Conservation (phyloP, 2,113 vertebrate genomes). For the Ranitomeya imitator region DNA sequence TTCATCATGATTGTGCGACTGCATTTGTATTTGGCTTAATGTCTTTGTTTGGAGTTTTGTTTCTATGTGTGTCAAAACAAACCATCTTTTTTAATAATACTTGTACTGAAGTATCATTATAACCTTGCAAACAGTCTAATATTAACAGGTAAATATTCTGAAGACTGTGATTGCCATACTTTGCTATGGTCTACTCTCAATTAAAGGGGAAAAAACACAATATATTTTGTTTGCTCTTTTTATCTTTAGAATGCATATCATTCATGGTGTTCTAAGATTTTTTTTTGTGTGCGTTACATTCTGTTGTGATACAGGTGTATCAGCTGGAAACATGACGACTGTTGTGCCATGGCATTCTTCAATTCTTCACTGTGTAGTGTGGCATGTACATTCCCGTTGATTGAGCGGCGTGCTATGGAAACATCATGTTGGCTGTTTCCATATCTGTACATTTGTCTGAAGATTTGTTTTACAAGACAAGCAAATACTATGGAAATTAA, state of each 20-base stretch:
- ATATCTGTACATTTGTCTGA: too few relatives aligned
- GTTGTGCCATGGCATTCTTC: too few relatives aligned
- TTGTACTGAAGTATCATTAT: background rate
- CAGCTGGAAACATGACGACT: too few relatives aligned
- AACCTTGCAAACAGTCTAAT: background rate
- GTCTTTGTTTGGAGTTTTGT: constrained; percentile 7
- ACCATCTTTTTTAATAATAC: constrained; percentile 18
- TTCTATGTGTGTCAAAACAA: constrained; percentile 17
- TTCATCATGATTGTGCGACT: background rate
- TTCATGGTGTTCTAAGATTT: background rate
- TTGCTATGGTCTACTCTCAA: background rate
- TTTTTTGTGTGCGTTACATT: background rate
- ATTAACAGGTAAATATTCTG: background rate
- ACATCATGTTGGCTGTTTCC: too few relatives aligned
- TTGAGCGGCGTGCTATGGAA: too few relatives aligned
- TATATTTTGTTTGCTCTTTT: background rate
- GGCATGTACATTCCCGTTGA: too few relatives aligned
- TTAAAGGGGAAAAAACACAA: background rate
- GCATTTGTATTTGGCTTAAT: constrained; percentile 40
- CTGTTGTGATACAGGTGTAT: background rate
- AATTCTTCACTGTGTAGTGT: too few relatives aligned
- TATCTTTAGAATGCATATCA: background rate
- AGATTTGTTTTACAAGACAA: background rate
- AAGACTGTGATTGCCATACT: too few relatives aligned
- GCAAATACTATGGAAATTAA: background rate